Evolutionary conservation across 1,140 invertebrate species (phyloP), one percentile per base, ranked within the genome.

Genomic region (Saccostrea glomerata): DNA sequence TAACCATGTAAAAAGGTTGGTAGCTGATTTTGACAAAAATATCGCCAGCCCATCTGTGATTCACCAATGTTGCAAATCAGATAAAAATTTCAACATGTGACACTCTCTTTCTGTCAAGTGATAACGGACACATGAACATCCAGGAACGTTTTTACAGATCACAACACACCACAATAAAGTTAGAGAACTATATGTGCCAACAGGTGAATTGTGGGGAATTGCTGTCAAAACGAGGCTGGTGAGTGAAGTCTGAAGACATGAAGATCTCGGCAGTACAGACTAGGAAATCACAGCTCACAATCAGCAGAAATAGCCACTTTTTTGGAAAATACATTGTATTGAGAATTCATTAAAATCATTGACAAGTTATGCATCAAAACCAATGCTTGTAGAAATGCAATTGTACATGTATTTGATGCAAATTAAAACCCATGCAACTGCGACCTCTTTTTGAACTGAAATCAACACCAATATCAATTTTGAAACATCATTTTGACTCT

Each of bases 101-200:
- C 70, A 36, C 70, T 25, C 70, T 30, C 13, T 30, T 15, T 13
- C 11, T 23, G 25, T 13, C 70, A 77, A 30, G 70, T 77, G 70
- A 77, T 77, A 77, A 77, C 70, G 70, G 1, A 77, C 70, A 2
- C 30, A 77, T 17, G 15, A 25, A 77, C 70, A 77, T 77, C 70
- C 70, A 15, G 25, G 25, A 15, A 30, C 23, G 30, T 0, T 30
- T 36, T 77, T 25, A 36, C 30, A 77, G 2, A 30, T 17, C 25
- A 77, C 25, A 15, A 36, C 25, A 30, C 70, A 77, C 25, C 2
- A 36, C 23, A 77, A 13, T 36, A 77, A 77, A 77, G 23, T 36
- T 40, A 17, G 30, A 0, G 70, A 30, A 6, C 25, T 36, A 63
- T 63, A n/a, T 63, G 15, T 17, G 23, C 30, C 11, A 15, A 3